Conservation (phyloP, 2,113 vertebrate genomes). For the Bothrops jararaca region DNA sequence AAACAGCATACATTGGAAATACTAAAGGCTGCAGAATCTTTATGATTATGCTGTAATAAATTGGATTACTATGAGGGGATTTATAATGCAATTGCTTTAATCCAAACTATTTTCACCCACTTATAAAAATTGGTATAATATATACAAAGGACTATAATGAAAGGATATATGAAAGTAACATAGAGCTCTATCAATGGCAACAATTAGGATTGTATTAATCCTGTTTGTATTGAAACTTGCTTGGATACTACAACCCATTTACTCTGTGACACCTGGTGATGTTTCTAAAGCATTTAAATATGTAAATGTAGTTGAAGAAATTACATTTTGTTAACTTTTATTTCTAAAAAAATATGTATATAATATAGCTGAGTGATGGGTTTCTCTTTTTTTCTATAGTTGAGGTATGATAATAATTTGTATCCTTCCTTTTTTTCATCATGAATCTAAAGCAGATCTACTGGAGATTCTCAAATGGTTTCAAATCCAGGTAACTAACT, state of each 20-base stretch:
- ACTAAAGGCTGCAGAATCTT: neutral
- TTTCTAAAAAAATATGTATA: neutral
- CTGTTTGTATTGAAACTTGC: neutral
- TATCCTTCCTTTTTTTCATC: neutral
- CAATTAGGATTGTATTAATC: neutral
- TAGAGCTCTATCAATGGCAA: neutral
- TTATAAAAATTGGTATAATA: neutral
- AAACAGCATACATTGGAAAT: neutral
- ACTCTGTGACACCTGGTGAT: neutral
- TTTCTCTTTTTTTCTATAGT: neutral
- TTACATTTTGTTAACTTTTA: neutral
- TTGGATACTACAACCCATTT: neutral
- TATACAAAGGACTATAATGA: conserved; percentile 1
- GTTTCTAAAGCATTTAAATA: neutral
- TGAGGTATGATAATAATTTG: neutral
- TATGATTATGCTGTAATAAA: neutral
- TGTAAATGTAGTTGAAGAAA: neutral
- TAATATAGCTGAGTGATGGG: accelerated
- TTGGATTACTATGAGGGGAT: neutral
- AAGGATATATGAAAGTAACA: neutral
- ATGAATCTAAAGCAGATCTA: neutral
- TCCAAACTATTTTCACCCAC: neutral
- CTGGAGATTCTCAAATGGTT: neutral
- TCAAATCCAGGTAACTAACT: neutral
- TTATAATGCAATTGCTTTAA: neutral